These are phyloP conservation scores for Apteryx owenii DNA, from an alignment of 2,113 vertebrate species.

Conservation along the genomic window DNA sequence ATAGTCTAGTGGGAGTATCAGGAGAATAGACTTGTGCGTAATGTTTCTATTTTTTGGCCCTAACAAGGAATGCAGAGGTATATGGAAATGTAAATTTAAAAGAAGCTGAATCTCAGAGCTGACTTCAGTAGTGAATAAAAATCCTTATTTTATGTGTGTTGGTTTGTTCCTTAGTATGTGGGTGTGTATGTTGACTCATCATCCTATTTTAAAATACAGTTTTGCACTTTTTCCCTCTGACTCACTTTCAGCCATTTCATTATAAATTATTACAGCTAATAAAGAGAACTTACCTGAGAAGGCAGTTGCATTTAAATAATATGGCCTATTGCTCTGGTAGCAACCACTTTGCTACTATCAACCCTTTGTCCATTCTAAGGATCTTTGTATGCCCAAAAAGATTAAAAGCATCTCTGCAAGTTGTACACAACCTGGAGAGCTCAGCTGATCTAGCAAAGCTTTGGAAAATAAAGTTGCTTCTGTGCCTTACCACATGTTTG, in stretches of 20 bases:
- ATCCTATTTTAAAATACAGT: slow-evolving; percentile 31
- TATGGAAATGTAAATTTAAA: slow-evolving; percentile 9
- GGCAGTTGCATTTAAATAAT: not conserved
- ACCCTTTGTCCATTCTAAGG: not conserved
- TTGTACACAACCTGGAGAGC: not conserved
- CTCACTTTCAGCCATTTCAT: slow-evolving; percentile 2
- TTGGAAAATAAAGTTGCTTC: not conserved
- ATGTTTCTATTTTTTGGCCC: not conserved
- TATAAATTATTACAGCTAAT: not conserved
- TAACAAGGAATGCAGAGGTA: not conserved
- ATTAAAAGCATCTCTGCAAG: not conserved
- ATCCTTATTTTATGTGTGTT: not conserved
- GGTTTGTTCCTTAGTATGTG: slow-evolving; percentile 17
- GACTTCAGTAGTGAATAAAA: slow-evolving; percentile 7
- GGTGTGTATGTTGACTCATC: slow-evolving; percentile 27
- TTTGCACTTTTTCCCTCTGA: not conserved
- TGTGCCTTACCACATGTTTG: not conserved
- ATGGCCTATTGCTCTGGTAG: not conserved
- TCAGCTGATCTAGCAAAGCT: not conserved
- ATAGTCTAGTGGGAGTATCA: not conserved
- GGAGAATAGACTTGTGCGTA: not conserved
- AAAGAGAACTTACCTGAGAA: not conserved
- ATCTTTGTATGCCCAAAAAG: not conserved
- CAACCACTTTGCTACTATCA: not conserved
- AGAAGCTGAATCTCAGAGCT: not conserved